Evolutionary conservation across 2,113 vertebrate species (phyloP).

Genomic region (Entomyzon cyanotis): DNA sequence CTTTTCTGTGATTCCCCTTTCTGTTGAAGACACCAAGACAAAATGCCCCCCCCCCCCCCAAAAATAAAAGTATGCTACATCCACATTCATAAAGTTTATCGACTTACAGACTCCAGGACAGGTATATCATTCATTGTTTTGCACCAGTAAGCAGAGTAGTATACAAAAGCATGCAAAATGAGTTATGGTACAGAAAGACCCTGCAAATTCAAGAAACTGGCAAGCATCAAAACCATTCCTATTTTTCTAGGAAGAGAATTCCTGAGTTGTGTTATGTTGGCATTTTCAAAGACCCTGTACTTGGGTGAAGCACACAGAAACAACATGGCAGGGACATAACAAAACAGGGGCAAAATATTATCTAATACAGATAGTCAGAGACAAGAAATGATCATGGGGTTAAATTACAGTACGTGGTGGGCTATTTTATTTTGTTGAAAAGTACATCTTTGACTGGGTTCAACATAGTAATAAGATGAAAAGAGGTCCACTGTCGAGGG

Average conservation of each 20-base stretch:
- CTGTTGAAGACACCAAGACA: background rate
- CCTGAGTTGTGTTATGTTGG: slow-evolving; percentile 14
- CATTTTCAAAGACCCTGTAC: slow-evolving; percentile 4
- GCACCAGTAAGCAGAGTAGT: background rate
- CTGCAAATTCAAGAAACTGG: background rate
- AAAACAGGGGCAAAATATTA: slow-evolving; percentile 1
- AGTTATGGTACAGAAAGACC: slow-evolving; percentile 1
- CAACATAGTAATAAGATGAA: slow-evolving; percentile 33
- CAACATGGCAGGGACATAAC: background rate
- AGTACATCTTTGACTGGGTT: slow-evolving; percentile 50
- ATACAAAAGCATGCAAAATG: slow-evolving; percentile 22
- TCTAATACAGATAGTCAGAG: slow-evolving; percentile 42
- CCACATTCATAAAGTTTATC: background rate
- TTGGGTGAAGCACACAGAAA: slow-evolving; percentile 9
- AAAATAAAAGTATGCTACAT: background rate
- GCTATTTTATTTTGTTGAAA: slow-evolving; percentile 58
- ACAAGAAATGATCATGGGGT: slow-evolving; percentile 48
- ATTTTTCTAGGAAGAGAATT: background rate
- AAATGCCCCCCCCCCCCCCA: background rate
- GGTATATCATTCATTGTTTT: background rate
- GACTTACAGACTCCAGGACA: background rate
- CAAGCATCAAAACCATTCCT: slow-evolving; percentile 7
- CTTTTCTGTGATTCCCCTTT: background rate
- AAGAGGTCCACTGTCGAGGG: slow-evolving; percentile 40
- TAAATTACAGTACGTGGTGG: slow-evolving; percentile 52